Evolutionary conservation across 1,140 invertebrate genomes (phyloP), one percentile per base, ranked within the genome.

Genomic region (Wasmannia auropunctata): DNA sequence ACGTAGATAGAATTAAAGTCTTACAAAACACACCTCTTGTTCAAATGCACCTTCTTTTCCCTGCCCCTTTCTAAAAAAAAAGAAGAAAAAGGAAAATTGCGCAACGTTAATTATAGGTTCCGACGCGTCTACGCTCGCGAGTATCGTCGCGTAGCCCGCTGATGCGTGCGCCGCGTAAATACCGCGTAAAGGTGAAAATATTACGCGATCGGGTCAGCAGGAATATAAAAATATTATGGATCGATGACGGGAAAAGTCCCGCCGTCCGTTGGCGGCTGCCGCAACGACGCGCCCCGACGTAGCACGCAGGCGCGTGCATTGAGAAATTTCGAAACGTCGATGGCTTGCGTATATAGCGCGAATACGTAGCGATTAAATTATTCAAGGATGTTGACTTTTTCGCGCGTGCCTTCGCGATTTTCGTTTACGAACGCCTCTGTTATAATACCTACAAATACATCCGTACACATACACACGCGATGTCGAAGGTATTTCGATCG

Each of bases 151-250:
- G 37, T 56, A 70, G 49, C 22, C 19, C 25, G 65, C 11, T 81
- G 34, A 80, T 81, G 79, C 51, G 79, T 83, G 28, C 37, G 51
- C 79, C 79, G 79, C 67, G 79, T 83, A 83, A 83, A 83, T 83
- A 83, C 3, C 79, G 79, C 67, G 67, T 83, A 83, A 83, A 83
- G 67, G 79, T 83, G 79, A 83, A 83, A 83, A 83, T 83, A 83
- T 83, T 83, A 83, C 79, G 65, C 51, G 79, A 83, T 83, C 79
- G 79, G 79, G 79, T 83, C 79, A 72, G 51, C 51, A 83, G n/a
- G 67, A 83, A 74, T 83, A 83, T 83, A 83, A 83, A 83, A 83
- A 83, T 83, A 83, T 83, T 72, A 83, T 58, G 51, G 69, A 83
- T 83, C 79, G 79, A 83, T 83, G 67, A 60, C 60, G 51, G 67